These are phyloP conservation scores for Maconellicoccus hirsutus DNA, from an alignment of 1,140 invertebrate genomes.

Conservation along the genomic window DNA sequence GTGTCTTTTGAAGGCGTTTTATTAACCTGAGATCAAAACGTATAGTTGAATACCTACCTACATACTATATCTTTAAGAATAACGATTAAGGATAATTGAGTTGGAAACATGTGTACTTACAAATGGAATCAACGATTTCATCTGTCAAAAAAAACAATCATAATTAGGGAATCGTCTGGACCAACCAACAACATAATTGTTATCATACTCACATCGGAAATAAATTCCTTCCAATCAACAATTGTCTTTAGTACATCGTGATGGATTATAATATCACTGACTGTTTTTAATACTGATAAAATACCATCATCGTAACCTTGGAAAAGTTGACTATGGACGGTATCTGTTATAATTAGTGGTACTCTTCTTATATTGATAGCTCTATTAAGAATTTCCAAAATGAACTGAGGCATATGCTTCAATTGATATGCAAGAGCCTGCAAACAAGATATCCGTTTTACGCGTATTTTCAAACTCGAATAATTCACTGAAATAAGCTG, in stretches of 20 bases:
- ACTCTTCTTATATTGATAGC: not conserved
- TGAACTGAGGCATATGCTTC: not conserved
- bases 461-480: too few relatives aligned
- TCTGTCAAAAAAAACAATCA: not conserved
- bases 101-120: too few relatives aligned
- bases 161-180: too few relatives aligned
- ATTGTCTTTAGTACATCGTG: not conserved
- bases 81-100: too few relatives aligned
- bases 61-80: too few relatives aligned
- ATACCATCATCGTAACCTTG: conserved; percentile 24
- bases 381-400: not conserved
- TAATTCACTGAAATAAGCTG: too few relatives aligned
- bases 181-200: too few relatives aligned
- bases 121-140: not conserved
- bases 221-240: not conserved
- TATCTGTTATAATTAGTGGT: not conserved
- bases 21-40: too few relatives aligned
- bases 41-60: too few relatives aligned
- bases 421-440: not conserved
- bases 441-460: not conserved
- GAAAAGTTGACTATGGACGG: not conserved
- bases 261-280: not conserved
- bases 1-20: not conserved
- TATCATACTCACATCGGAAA: not conserved
- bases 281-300: not conserved